Evolutionary conservation across 1,140 invertebrate genomes (phyloP), one percentile per base, ranked within the genome.

Genomic region (Bombus difficillimus): DNA sequence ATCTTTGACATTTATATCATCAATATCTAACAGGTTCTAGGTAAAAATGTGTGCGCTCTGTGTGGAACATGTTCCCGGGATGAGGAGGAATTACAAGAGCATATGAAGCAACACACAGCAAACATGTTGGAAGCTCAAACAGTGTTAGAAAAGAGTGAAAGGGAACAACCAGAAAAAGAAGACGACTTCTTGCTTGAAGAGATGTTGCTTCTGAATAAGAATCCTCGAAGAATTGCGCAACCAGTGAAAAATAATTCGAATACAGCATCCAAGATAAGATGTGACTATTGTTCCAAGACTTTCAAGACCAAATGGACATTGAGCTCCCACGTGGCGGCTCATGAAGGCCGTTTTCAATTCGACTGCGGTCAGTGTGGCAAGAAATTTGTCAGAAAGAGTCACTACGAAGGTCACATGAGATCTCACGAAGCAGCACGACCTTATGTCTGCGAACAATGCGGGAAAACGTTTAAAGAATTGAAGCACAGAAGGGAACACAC

Each of bases 281-380:
- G 95, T 73, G 93, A 94, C 47, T 95, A 95, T 15, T 95, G 95
- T 62, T 94, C 93, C n/a, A 95, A 95, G 37, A 95, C 94, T 0
- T 95, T 95, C 84, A 95, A 95, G 81, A 94, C 95, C 0, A 95
- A 95, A 68, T 95, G 95, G 95, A 95, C 95, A 0, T 71, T 95
- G n/a, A 95, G 93, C 78, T 95, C 94, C 5, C 95, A 95, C 64
- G 94, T 95, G 0, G 95, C 95, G 0, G 95, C 94, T 10, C 94
- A 95, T 82, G 94, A 95, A 68, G 94, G 95, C 25, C 92, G 95
- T 13, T 95, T 92, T 43, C 95, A 95, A 72, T 95, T 94, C 34
- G 93, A 94, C 43, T 95, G 95, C 77, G 90, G 92, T 22, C 93
- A 93, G 59, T 95, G 95, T 62, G 94, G 93, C 10, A 95, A 95